Percentiles rank a stretch among this genome's conserved stretches.
Evolutionary conservation across 2,797 vertebrate genomes (phyloP).

Genomic region (Cichlasoma orientale): DNA sequence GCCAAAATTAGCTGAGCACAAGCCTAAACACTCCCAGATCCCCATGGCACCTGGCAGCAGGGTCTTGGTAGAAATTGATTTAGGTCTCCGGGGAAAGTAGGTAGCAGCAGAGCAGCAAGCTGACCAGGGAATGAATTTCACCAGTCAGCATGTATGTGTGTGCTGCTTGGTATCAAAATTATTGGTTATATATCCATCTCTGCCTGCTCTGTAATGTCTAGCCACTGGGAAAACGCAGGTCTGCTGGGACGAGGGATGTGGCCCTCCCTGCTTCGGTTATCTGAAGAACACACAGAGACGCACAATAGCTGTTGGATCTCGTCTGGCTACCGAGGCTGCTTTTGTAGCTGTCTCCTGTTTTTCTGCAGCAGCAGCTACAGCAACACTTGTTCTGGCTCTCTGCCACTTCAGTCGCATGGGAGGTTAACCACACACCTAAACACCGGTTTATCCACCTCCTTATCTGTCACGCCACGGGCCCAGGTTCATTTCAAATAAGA

Average conservation of each 20-base stretch:
- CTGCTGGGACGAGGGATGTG: background rate
- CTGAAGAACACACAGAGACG: conserved; percentile 10
- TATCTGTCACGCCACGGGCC: conserved; percentile 23
- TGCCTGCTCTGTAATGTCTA: background rate
- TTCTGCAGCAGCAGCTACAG: conserved; percentile 38
- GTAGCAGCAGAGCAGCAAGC: conserved; percentile 16
- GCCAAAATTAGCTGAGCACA: conserved; percentile 43
- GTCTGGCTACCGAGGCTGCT: background rate
- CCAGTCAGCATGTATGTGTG: conserved; percentile 27
- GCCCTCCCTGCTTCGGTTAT: conserved; percentile 4
- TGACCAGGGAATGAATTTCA: background rate
- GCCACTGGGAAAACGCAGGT: background rate
- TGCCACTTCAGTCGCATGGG: conserved; percentile 43
- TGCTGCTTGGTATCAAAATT: conserved; percentile 16
- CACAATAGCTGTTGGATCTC: conserved; percentile 8
- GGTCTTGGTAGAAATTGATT: conserved; percentile 58
- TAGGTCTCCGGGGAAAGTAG: conserved; percentile 37
- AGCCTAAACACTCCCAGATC: conserved; percentile 23
- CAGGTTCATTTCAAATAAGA: conserved; percentile 9
- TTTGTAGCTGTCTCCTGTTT: conserved; percentile 10
- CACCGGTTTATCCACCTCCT: conserved; percentile 32
- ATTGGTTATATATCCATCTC: conserved; percentile 8
- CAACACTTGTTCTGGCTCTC: conserved; percentile 42
- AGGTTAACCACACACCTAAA: conserved; percentile 57
- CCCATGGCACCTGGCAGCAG: conserved; percentile 10